phyloP scores from a whole-genome alignment of 2,888 invertebrate species.

The Diaperis boleti region DNA sequence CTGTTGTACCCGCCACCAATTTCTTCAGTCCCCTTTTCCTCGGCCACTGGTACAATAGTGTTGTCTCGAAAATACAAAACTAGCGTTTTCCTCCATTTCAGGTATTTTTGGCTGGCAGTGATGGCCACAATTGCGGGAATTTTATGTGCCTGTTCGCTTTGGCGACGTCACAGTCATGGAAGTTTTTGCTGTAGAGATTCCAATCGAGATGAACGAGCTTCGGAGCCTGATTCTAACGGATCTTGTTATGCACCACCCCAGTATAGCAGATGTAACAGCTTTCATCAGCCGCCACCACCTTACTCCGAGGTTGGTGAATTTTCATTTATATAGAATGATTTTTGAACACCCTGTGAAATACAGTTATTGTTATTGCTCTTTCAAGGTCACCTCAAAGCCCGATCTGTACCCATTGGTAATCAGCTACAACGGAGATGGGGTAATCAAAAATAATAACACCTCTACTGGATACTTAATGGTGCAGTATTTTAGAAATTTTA shows the following conservation, averaged over 20 bases:
- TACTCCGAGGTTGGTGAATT: slow-evolving; percentile 90
- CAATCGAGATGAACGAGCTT: slow-evolving; percentile 70
- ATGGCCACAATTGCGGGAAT: slow-evolving; percentile 78
- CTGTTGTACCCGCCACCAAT: slow-evolving; percentile 68
- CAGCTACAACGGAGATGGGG: slow-evolving; percentile 79
- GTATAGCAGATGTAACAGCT: slow-evolving; percentile 86
- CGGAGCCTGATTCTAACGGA: slow-evolving; percentile 82
- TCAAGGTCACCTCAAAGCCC: slow-evolving; percentile 85
- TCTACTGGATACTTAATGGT: slow-evolving; percentile 86
- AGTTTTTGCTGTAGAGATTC: slow-evolving; percentile 57
- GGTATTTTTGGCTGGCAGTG: slow-evolving; percentile 70
- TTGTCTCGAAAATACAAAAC: slow-evolving; percentile 1
- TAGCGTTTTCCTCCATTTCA: slow-evolving; percentile 48
- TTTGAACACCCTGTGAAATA: too few species aligned
- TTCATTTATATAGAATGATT: too few species aligned
- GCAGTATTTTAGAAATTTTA: slow-evolving; percentile 85
- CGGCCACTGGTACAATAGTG: slow-evolving; percentile 79
- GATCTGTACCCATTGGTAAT: slow-evolving; percentile 88
- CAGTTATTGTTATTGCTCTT: too few species aligned
- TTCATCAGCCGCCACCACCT: slow-evolving; percentile 86
- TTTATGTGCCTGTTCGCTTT: slow-evolving; percentile 77
- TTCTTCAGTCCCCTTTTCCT: slow-evolving; percentile 76
- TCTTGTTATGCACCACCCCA: slow-evolving; percentile 87
- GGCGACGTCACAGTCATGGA: slow-evolving; percentile 70
- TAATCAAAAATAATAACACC: slow-evolving; percentile 72